phyloP scores from a whole-genome alignment of 2,888 invertebrate genomes.

The Lithophane socia region DNA sequence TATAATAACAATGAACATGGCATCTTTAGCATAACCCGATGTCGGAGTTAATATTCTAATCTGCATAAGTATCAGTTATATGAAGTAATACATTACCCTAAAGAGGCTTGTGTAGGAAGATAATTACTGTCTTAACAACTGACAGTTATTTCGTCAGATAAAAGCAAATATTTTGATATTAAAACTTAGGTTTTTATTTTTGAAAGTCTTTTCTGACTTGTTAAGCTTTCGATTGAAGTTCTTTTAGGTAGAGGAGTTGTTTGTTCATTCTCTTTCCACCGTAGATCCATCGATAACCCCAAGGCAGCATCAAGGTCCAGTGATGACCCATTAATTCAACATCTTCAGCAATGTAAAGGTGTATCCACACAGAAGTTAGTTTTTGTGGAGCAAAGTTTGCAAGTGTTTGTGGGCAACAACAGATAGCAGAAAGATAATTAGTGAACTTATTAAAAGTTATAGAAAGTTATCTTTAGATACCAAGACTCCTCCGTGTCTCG shows the following conservation, averaged over 20 bases:
- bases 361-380: too few species aligned
- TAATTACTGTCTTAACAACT: conserved; percentile 12
- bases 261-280: too few species aligned
- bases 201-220: not conserved
- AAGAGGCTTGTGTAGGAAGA: conserved; percentile 17
- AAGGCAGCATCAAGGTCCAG: not conserved
- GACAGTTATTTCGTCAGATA: conserved; percentile 13
- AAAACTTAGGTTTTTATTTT: not conserved
- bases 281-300: not conserved
- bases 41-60: conserved; percentile 12
- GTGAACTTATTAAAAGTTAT: too few species aligned
- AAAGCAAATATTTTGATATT: conserved; percentile 12
- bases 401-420: too few species aligned
- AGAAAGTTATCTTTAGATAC: too few species aligned
- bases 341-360: too few species aligned
- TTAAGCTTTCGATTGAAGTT: not conserved
- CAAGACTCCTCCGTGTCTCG: not conserved
- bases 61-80: conserved; percentile 19
- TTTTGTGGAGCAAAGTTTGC: too few species aligned
- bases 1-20: conserved; percentile 38
- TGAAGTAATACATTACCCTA: conserved; percentile 26
- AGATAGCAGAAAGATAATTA: too few species aligned
- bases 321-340: too few species aligned
- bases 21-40: conserved; percentile 32
- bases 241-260: not conserved